Base-by-base conservation (phyloP, 1,140 invertebrate species). In the Trachelipus rathkii region DNA sequence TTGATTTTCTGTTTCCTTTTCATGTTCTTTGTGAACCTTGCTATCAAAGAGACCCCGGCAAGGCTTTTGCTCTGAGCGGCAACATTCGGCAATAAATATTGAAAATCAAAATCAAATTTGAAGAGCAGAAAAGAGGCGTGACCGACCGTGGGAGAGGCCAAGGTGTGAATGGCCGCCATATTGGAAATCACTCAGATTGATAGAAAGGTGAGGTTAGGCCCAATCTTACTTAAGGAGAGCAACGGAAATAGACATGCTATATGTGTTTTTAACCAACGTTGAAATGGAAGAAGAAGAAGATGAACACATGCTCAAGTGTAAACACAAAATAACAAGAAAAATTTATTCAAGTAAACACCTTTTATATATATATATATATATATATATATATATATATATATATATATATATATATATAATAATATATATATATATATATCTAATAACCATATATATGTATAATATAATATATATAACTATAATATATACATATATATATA, bases 361-460 rank as follows among this genome's bases (percentile, higher is more conserved):
- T 3, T 3, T 60, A 13, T 60, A 60, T 19, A 15, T 3, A 60
- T 19, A 60, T 19, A 60, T 19, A 60, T 19, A 60, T 19, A 60
- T 60, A 60, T 60, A 60, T 60, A 60, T 60, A 60, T 60, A 60
- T 60, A 60, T 60, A 60, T 60, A 60, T 60, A 60, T 60, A 60
- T 60, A 60, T 60, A 60, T 60, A 60, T 60, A 60, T 60, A 60
- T 60, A 60, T 60, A 60, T 60, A 60, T 60, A 60, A 4, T 3
- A 3, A 33, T 33, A 33, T 33, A 33, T 33, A 33, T 33, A 33
- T 33, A 33, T 33, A 33, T 33, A 33, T 33, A 33, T 33, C 1
- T 33, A 33, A 33, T 33, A 33, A 3, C 1, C 6, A 33, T 33
- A 33, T 33, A 33, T 33, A 33, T 33, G 6, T 33, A 33, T 33